Evolutionary conservation across 2,888 invertebrate species (phyloP), one percentile per base, ranked within the genome.

Genomic region (Megastigmus dorsalis): DNA sequence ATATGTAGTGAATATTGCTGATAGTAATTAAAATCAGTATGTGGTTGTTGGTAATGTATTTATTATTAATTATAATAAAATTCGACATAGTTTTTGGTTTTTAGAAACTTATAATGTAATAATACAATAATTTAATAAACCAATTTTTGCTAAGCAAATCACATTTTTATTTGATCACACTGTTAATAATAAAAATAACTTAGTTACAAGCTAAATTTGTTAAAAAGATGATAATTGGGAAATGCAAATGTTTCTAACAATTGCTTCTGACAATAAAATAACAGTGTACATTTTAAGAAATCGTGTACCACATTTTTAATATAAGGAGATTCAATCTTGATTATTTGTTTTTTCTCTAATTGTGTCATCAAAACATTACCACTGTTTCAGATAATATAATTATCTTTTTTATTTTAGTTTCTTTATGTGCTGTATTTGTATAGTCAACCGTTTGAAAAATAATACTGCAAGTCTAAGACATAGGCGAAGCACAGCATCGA

Each of bases 391-490:
- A 68, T 72, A 75, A 63, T 50, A 72, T 52, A 67, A 63, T 68
- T 63, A 72, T 72, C 68, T 30, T 54, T 59, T 54, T 62, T 52
- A 43, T 65, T 62, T 59, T 71, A 20, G 67, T 76, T 76, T 73
- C 70, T 52, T 20, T 55, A 57, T 75, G 73, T 76, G 75, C 67
- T 52, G 71, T 57, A 74, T 33, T 76, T 75, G 75, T 76, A 74
- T 50, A 43, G 50, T 60, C 57, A 68, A 72, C 60, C 63, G 41
- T 62, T 43, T 55, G 20, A 69, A 55, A 3, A 72, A 62, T 75
- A 77, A 77, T 77, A 77, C 77, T 77, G 75, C 69, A 70, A 52
- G 36, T 73, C 65, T 74, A 74, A 52, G 26, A 60, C 28, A 26
- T 60, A 68, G 55, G 66, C 45, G 54, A 70, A 77, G 68, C 71